Conservation (phyloP, 2,113 vertebrate genomes). For the Lophius piscatorius region DNA sequence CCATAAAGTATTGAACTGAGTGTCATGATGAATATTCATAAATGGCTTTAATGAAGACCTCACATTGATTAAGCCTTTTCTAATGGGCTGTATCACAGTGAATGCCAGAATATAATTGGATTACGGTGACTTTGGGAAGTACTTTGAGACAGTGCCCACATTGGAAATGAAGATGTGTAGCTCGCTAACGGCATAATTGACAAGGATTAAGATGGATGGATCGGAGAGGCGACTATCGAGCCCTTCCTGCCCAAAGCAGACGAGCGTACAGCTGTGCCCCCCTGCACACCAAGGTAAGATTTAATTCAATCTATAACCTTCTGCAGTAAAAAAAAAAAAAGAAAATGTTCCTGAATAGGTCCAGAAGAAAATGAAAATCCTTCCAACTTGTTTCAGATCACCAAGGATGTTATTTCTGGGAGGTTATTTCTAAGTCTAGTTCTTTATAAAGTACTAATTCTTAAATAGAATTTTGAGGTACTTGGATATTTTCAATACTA, state of each 20-base stretch:
- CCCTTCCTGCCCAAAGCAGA: constrained; percentile 50
- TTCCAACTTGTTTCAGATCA: no score
- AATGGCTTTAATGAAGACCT: constrained; percentile 73
- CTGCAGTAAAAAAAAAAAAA: constrained; percentile 5
- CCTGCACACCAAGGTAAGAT: constrained; percentile 12
- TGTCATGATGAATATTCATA: constrained; percentile 74
- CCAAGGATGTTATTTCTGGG: no score
- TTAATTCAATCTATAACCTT: constrained; percentile 51
- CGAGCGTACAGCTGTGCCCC: constrained; percentile 47
- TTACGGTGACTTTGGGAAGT: constrained; percentile 77
- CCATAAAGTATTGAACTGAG: constrained; percentile 53
- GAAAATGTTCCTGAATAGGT: no score
- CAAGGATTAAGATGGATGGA: constrained; percentile 75
- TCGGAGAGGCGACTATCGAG: constrained; percentile 37
- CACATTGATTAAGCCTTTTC: constrained; percentile 73
- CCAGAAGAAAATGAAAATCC: no score
- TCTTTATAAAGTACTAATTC: no score
- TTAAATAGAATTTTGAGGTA: no score
- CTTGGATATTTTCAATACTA: no score
- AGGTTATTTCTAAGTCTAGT: no score
- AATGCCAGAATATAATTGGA: constrained; percentile 72
- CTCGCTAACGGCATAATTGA: constrained; percentile 71
- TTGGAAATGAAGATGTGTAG: constrained; percentile 71
- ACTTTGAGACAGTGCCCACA: constrained; percentile 71
- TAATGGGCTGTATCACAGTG: constrained; percentile 66